phyloP scores from a whole-genome alignment of 2,888 invertebrate genomes.

The Caenorhabditis drosophilae region DNA sequence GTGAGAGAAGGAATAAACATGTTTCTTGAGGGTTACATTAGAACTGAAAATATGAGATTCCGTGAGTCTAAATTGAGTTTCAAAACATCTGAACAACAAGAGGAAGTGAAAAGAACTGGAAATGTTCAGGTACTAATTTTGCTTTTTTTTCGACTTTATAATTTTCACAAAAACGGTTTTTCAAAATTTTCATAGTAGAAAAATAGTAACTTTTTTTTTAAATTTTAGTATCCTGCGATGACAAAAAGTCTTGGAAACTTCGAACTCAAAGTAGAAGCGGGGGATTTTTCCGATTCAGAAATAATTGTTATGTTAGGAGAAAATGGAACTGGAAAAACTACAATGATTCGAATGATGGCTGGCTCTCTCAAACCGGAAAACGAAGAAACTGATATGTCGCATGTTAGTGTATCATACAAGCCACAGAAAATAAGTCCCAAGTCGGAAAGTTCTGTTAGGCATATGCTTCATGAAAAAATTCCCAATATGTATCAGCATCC shows the following conservation, averaged over 20 bases:
- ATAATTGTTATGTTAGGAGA: conserved; percentile 93
- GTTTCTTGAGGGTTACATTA: conserved; percentile 97
- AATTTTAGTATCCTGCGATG: conserved; percentile 83
- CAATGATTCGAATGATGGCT: conserved; percentile 96
- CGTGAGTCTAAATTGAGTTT: conserved; percentile 84
- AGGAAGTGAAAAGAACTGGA: conserved; percentile 77
- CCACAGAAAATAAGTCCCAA: conserved; percentile 99
- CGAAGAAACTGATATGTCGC: conserved; percentile 77
- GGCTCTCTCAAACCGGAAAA: conserved; percentile 86
- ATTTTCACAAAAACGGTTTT: conserved; percentile 6
- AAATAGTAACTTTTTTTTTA: neutral
- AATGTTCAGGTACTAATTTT: too few species aligned
- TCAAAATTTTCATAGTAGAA: neutral
- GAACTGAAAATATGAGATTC: conserved; percentile 97
- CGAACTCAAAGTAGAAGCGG: conserved; percentile 81
- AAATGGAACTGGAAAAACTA: conserved; percentile 99
- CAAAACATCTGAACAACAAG: conserved; percentile 96
- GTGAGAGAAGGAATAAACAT: conserved; percentile 99
- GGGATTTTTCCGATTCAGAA: conserved; percentile 98
- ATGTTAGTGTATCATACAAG: conserved; percentile 96
- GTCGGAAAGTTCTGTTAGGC: conserved; percentile 82
- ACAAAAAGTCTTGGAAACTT: conserved; percentile 77
- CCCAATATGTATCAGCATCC: conserved; percentile 97
- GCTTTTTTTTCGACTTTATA: too few species aligned
- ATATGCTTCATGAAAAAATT: conserved; percentile 92